Evolutionary conservation across 1,140 invertebrate genomes (phyloP).

Genomic region (Drosophila parabipectinata): DNA sequence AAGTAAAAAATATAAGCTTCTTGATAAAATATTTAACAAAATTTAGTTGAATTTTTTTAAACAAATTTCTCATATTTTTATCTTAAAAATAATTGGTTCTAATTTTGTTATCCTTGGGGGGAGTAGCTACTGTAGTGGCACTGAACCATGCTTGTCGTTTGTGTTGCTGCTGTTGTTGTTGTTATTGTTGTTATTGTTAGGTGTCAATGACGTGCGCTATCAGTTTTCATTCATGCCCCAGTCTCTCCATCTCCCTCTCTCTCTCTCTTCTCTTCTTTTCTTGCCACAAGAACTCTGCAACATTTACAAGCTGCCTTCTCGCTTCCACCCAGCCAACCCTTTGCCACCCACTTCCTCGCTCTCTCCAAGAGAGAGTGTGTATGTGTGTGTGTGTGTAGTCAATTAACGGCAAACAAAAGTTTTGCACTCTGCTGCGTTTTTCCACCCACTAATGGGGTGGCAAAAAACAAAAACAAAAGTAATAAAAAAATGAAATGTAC

Average conservation of each 20-base stretch:
- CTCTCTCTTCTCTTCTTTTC: background rate
- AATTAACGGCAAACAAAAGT: slow-evolving; percentile 79
- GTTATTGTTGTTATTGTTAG: slow-evolving; percentile 39
- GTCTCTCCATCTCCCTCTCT: slow-evolving; percentile 7
- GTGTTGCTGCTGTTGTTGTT: slow-evolving; percentile 28
- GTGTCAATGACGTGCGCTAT: slow-evolving; percentile 81
- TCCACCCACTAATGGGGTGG: slow-evolving; percentile 46
- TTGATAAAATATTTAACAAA: too few relatives aligned
- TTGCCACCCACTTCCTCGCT: slow-evolving; percentile 18
- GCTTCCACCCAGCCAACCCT: slow-evolving; percentile 18
- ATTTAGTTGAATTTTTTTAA: too few relatives aligned
- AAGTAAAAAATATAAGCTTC: too few relatives aligned
- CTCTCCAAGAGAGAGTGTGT: background rate
- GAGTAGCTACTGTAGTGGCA: slow-evolving; percentile 15
- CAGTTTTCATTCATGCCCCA: slow-evolving; percentile 75
- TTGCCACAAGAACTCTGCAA: slow-evolving; percentile 29
- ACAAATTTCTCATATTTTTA: too few relatives aligned
- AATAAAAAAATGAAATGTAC: slow-evolving; percentile 24
- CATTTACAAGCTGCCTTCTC: slow-evolving; percentile 36
- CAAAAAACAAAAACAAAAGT: slow-evolving; percentile 40
- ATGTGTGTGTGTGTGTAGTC: slow-evolving; percentile 56
- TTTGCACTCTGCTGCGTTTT: slow-evolving; percentile 46
- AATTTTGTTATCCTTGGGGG: background rate
- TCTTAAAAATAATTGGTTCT: background rate
- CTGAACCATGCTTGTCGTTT: slow-evolving; percentile 1